Base-by-base conservation (phyloP, 2,888 invertebrate genomes). In the Drosophila setosimentum region DNA sequence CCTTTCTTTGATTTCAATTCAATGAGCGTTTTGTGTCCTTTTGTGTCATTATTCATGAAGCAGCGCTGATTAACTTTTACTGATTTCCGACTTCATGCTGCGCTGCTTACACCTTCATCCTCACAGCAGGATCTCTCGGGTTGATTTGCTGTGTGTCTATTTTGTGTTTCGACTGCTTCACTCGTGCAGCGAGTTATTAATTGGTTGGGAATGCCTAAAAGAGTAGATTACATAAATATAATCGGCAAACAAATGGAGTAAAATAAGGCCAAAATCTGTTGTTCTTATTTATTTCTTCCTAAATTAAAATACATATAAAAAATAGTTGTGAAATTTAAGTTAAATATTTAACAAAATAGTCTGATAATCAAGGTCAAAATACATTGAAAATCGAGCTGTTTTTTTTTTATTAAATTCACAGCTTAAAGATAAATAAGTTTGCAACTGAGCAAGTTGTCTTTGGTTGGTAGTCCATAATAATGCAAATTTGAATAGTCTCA, bases 61-160 rank as follows among this genome's bases (percentile, higher is more conserved):
- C 60, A 58, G 64, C 45, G 63, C 29, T 42, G 65, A 64, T 67
- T 80, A 65, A 85, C 86, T 83, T 82, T 72, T 51, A 51, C 68
- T 30, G 66, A 50, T 68, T 64, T 60, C 67, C 79, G 66, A 68
- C 67, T 66, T 64, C 54, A 48, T 51, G 37, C 57, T 18, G 37
- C 8, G 57, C 67, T 48, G 18, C 27, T 64, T 35, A 45, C 70
- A 58, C 63, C 60, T 71, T 40, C 35, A 49, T 58, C 55, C 49
- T 45, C 75, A 40, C 76, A 76, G 63, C 66, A 60, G 68, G 68
- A 68, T 35, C 29, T 42, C 18, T 33, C 40, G 7, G 37, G 33
- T 29, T 49, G 37, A 29, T 16, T 35, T 51, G n/a, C 27, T 29
- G 35, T 21, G 11, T 32, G 24, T 35, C 8, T 18, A 24, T 32